Base-by-base conservation (phyloP, 2,888 invertebrate species). In the Leptodirus hochenwartii region DNA sequence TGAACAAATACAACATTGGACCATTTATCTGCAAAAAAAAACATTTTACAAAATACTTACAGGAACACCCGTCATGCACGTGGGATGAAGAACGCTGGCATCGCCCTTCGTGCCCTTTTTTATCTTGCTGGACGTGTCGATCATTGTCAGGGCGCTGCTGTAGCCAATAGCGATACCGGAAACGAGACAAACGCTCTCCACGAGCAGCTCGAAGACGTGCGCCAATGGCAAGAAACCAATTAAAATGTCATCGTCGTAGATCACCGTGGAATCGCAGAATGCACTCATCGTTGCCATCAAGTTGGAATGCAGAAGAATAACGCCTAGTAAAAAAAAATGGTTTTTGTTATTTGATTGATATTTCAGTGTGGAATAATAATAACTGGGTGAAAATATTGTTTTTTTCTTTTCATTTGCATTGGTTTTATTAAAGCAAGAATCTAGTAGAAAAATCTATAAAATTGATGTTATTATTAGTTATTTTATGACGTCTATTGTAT, bases 161-260 rank as follows among this genome's bases (percentile, higher is more conserved):
- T 96, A 98, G 3, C 96, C 96, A 47, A 98, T 88, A 2, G 84
- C 73, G 22, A 91, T 80, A 12, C 93, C 93, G 47, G 71, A 74
- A 29, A 81, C 58, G 34, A 88, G 61, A 47, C 85, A 82, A 28
- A 84, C 70, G 43, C 76, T 74, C 54, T 81, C 93, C n/a, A 87
- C 87, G 30, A 90, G 67, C 42, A 98, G 64, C 58, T 96, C 96
- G 47, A 95, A 82, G 2, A 96, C 93, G 58, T 96, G 96, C 15
- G 96, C 96, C 33, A 96, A 61, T 14, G 98, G 98, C 41, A 98
- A 67, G 60, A 91, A 98, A 32, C 87, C 96, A 53, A 96, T 79
- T 47, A 91, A 79, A 11, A 81, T 60, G 53, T 98, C 96, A 36
- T 66, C 69, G 8, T 66, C 58, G 46, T 57, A 61, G 38, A 82